Evolutionary conservation across 2,888 invertebrate species (phyloP), one percentile per base, ranked within the genome.

Genomic region (Erebia palarica): DNA sequence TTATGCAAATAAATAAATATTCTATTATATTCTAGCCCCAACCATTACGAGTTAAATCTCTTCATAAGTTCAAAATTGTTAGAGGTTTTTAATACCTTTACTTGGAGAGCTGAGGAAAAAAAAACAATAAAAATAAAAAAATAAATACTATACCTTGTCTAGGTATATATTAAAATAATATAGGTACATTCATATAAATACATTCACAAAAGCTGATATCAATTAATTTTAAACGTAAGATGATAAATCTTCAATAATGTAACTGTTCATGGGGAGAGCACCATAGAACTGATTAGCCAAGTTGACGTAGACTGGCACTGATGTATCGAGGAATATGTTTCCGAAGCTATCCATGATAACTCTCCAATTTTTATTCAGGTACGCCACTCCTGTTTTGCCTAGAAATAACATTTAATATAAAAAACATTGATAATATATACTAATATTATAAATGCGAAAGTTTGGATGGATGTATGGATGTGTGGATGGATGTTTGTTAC

Each of bases 351-450:
- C 10, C 27, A 85, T 47, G 0, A 85, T 3, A 0, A 67, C 2
- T 58, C 72, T 81, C 81, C 82, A 86, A 69, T 86, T 83, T 3
- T 84, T 69, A 68, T 87, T 87, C 61, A 87, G 4, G 0, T 84
- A 70, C 1, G 61, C 58, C 1, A 79, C 65, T 27, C 84, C 75
- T 5, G 77, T 13, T 27, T 76, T 76, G 73, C 85, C 87, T 88
- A 83, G 13, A 78, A 81, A 53, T 16, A 16, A 49, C 1, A 49
- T 49, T 49, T 49, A 3, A 13, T 49, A 49, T 49, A 49, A 14
- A 49, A 13, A 49, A 49, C 36, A 7, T 36, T 36, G 36, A 36
- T 36, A 36, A 36, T 36, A 27, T 3, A 21, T 1, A 21, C 3
- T 1, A 21, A 21, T 21, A 21, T 21, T 21, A 21, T 21, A 21